A percentile compares a stretch with the other conserved stretches of the same genome.
Conservation (phyloP, 2,797 vertebrate species). For the Podarcis lilfordi region DNA sequence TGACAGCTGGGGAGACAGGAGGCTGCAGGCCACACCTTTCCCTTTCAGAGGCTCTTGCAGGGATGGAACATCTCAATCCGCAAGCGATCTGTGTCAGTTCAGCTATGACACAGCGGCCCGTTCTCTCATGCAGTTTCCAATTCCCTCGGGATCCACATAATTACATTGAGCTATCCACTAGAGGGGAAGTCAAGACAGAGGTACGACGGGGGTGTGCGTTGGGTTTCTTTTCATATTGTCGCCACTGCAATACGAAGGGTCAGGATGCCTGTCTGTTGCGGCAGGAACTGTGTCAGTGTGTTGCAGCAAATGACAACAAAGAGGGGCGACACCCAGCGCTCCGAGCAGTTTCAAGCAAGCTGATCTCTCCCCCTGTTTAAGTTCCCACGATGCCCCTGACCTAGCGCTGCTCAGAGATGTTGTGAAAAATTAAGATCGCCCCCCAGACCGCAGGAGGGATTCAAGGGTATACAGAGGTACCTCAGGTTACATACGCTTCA, state of each 20-base stretch:
- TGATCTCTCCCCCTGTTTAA: too few relatives aligned
- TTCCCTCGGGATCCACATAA: slow-evolving; percentile 6
- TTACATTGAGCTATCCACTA: slow-evolving; percentile 8
- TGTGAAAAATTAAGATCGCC: too few relatives aligned
- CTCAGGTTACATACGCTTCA: too few relatives aligned
- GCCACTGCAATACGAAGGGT: not conserved
- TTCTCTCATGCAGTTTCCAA: not conserved
- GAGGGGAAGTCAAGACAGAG: not conserved
- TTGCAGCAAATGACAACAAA: not conserved
- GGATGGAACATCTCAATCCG: slow-evolving; percentile 5
- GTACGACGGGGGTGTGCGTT: not conserved
- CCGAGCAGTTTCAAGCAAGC: not conserved
- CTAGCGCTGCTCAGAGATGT: too few relatives aligned
- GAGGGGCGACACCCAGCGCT: not conserved
- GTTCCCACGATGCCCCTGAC: too few relatives aligned
- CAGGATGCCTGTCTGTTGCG: not conserved
- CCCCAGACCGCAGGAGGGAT: too few relatives aligned
- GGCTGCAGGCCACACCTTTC: slow-evolving; percentile 29
- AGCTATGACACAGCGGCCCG: not conserved
- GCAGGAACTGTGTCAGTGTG: not conserved
- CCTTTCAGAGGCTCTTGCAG: slow-evolving; percentile 13
- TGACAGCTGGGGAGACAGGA: slow-evolving; percentile 52
- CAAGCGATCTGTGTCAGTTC: slow-evolving; percentile 1
- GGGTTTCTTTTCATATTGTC: not conserved
- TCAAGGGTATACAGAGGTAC: too few relatives aligned